These are phyloP conservation scores for Agrypnia vestita DNA, from an alignment of 1,140 invertebrate species.

Conservation along the genomic window DNA sequence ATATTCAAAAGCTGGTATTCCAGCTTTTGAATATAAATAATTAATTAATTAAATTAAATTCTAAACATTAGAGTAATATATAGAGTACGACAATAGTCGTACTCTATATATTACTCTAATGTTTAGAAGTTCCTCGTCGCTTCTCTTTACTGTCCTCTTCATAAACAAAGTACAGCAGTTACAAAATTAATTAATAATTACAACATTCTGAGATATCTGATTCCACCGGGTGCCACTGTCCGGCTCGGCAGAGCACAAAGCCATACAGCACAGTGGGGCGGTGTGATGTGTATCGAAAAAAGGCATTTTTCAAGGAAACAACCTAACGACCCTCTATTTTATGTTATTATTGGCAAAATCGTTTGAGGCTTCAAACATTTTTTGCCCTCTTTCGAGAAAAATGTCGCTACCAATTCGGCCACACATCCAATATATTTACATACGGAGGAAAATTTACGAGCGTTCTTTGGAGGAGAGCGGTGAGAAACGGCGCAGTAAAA, in stretches of 20 bases:
- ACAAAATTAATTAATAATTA: too few species aligned
- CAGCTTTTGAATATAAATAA: too few species aligned
- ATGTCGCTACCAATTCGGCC: slow-evolving; percentile 46
- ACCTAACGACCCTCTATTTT: slow-evolving; percentile 57
- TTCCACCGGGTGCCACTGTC: not conserved
- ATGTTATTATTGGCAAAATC: slow-evolving; percentile 59
- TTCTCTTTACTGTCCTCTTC: too few species aligned
- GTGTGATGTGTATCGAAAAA: slow-evolving; percentile 41
- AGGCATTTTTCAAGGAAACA: slow-evolving; percentile 55
- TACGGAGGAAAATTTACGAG: slow-evolving; percentile 50
- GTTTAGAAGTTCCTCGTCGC: too few species aligned
- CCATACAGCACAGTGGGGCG: not conserved
- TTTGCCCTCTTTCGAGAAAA: slow-evolving; percentile 46
- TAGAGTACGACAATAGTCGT: too few species aligned
- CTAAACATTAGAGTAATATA: too few species aligned
- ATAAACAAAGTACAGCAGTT: too few species aligned
- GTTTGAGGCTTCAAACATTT: slow-evolving; percentile 37
- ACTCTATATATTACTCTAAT: too few species aligned
- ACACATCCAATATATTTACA: slow-evolving; percentile 54
- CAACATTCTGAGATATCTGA: not conserved
- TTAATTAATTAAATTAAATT: too few species aligned
- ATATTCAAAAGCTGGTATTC: too few species aligned
- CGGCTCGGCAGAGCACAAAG: slow-evolving; percentile 8
- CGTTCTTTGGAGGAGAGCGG: slow-evolving; percentile 1
- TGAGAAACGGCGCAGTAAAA: slow-evolving; percentile 13